phyloP scores from a whole-genome alignment of 1,140 invertebrate genomes.

The Zaprionus kolodkinae region DNA sequence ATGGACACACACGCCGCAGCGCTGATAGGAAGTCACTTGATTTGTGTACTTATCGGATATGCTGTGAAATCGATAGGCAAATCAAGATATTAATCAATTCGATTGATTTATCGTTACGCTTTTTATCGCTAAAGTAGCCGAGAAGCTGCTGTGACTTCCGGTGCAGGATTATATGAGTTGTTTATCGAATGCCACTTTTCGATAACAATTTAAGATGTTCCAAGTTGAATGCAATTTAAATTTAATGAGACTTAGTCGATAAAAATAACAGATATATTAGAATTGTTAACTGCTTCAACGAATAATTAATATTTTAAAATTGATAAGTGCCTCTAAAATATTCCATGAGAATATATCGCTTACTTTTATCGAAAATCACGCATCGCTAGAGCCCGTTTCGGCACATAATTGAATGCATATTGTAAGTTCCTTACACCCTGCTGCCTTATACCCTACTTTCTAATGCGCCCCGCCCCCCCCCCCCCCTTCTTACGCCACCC shows the following conservation, averaged over 20 bases:
- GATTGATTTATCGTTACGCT: neutral
- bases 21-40: slow-evolving; percentile 20
- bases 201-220: too few species aligned
- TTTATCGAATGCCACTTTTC: too few species aligned
- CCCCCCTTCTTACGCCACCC: slow-evolving; percentile 25
- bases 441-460: neutral
- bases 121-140: neutral
- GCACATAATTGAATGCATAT: neutral
- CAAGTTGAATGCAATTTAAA: neutral
- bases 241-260: too few species aligned
- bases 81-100: slow-evolving; percentile 1
- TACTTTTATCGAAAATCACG: neutral
- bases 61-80: neutral
- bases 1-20: neutral
- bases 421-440: neutral
- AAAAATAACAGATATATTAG: too few species aligned
- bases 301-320: too few species aligned
- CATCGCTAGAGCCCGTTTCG: neutral
- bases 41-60: slow-evolving; percentile 14
- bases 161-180: too few species aligned
- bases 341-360: too few species aligned
- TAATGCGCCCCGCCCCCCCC: neutral
- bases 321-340: too few species aligned
- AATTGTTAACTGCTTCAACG: too few species aligned
- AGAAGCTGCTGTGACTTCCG: neutral